A percentile compares a stretch with the other conserved stretches of the same genome.
These are phyloP conservation scores for Microctenopoma lineatum DNA, from an alignment of 2,797 vertebrate species.

Conservation along the genomic window DNA sequence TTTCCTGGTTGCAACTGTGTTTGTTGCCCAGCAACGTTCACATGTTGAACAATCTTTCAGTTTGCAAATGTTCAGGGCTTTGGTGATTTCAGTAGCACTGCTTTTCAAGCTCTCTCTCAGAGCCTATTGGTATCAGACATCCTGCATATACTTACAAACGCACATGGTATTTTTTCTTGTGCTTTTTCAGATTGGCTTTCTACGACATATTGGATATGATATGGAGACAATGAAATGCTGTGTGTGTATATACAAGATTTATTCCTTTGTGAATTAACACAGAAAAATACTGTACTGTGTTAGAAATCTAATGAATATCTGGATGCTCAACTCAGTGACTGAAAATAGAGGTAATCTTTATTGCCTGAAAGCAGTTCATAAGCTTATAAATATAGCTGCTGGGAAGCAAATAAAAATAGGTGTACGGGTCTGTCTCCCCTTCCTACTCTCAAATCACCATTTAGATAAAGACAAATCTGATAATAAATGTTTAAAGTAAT, in stretches of 20 bases:
- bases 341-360: conserved; percentile 17
- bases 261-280: conserved; percentile 4
- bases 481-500: background rate
- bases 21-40: conserved; percentile 62
- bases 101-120: conserved; percentile 23
- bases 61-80: conserved; percentile 31
- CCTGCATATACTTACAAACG: background rate
- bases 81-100: conserved; percentile 37
- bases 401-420: conserved; percentile 13
- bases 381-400: conserved; percentile 16
- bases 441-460: background rate
- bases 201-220: background rate
- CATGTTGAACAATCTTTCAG: conserved; percentile 34
- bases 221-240: background rate
- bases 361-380: conserved; percentile 26
- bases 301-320: conserved; percentile 20
- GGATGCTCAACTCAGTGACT: conserved; percentile 22
- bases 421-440: background rate
- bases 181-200: background rate
- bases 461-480: background rate
- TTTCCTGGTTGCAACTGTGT: conserved; percentile 12
- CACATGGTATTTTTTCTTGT: background rate
- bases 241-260: too few species aligned
- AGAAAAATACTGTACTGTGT: background rate
- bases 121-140: conserved; percentile 24